phyloP scores from a whole-genome alignment of 2,113 vertebrate genomes.

The Platichthys stellatus region DNA sequence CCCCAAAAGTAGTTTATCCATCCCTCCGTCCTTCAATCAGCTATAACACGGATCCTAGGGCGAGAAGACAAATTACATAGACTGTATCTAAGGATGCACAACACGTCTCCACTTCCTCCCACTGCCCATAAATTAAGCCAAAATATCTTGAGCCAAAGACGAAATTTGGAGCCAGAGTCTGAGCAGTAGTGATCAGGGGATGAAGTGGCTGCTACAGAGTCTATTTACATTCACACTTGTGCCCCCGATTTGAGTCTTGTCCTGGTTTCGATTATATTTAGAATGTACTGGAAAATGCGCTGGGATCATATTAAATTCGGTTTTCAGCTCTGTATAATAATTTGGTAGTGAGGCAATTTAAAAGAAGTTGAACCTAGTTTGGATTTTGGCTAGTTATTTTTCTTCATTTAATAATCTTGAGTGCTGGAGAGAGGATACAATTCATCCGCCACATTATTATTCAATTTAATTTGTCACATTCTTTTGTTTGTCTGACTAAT shows the following conservation, averaged over 20 bases:
- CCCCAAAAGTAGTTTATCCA: neutral
- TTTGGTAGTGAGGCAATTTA: no score
- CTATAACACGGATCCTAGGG: neutral
- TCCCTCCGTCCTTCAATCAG: neutral
- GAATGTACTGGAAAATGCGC: neutral
- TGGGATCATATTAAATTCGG: neutral
- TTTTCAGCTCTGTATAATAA: neutral
- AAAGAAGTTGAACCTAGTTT: neutral
- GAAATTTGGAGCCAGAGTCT: neutral
- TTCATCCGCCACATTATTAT: neutral
- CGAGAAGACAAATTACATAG: no score
- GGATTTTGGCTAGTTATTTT: neutral
- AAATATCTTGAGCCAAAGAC: no score
- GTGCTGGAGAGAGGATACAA: neutral
- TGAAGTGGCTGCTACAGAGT: neutral
- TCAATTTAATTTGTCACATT: neutral
- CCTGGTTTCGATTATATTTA: constrained; percentile 15
- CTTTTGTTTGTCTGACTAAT: no score
- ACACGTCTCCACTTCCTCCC: no score
- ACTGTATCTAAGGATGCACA: no score
- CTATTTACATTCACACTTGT: constrained; percentile 2
- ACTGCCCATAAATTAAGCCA: no score
- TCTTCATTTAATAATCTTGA: no score
- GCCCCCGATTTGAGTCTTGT: neutral
- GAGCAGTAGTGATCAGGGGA: neutral